Percentiles rank a stretch among this genome's conserved stretches.
Conservation (phyloP, 2,797 vertebrate genomes). For the Rhynchotus rufescens region DNA sequence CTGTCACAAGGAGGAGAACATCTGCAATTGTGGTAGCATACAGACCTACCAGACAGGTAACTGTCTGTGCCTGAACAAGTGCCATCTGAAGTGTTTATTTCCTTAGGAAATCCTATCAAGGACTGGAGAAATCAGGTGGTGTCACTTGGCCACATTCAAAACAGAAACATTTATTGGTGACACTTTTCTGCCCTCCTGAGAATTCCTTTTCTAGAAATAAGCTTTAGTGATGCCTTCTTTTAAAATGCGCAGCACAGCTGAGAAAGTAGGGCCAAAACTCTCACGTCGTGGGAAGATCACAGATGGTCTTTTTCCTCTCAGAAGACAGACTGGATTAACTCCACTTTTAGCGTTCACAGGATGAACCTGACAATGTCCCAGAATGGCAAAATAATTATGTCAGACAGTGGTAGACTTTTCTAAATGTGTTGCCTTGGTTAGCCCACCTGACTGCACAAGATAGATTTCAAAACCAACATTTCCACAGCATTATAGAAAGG, state of each 20-base stretch:
- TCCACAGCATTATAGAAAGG: background rate
- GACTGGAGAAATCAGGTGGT: background rate
- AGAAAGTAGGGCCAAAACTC: background rate
- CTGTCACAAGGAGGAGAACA: background rate
- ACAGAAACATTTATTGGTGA: background rate
- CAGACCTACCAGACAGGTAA: background rate
- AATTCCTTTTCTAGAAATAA: background rate
- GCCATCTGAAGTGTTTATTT: background rate
- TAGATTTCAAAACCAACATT: background rate
- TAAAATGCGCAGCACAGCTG: background rate
- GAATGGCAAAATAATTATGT: slow-evolving; percentile 3
- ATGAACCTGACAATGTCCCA: background rate
- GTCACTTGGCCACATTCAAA: background rate
- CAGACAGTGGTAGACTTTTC: background rate
- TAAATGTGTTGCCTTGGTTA: background rate
- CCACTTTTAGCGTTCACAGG: background rate
- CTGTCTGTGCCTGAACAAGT: background rate
- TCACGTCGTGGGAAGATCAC: background rate
- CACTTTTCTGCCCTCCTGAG: background rate
- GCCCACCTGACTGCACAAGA: background rate
- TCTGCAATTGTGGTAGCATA: background rate
- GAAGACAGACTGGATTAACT: slow-evolving; percentile 5
- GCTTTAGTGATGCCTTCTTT: background rate
- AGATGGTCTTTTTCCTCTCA: background rate
- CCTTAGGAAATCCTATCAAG: background rate